Base-by-base conservation (phyloP, 2,888 invertebrate genomes). In the Drosophila recens region DNA sequence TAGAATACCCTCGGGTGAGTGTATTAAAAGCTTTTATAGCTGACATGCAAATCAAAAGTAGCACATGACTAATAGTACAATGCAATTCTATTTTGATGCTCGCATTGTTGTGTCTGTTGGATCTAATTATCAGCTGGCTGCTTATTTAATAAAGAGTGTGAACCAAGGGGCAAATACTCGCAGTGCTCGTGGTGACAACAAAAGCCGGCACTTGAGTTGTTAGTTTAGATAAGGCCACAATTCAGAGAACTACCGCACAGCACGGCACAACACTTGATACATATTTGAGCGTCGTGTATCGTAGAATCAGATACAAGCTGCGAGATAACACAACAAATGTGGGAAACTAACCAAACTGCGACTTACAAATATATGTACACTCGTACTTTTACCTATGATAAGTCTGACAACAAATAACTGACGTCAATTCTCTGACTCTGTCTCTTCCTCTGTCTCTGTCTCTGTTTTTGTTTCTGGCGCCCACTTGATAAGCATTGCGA, bases 81-180 rank as follows among this genome's bases (percentile, higher is more conserved):
- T 61, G 53, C 64, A 75, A 63, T 79, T 79, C 58, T 43, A 67
- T 67, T 73, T 54, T 48, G 20, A 42, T 72, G 36, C 23, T 45
- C 36, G n/a, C 38, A n/a, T 43, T 49, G 27, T 46, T 57, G 43
- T 38, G 27, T 42, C 56, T 51, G 38, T 23, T 30, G 30, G 56
- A 64, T 70, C 58, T 57, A 70, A 81, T 80, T 81, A 80, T 66
- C 82, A 67, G 51, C 38, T 23, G 38, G 49, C 33, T 75, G 68
- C 65, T 81, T 81, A 78, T 81, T 81, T 46, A 69, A 68, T 65
- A 71, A 67, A 74, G 71, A 74, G 81, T 81, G 78, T 81, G 61
- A 79, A 81, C 58, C 64, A 80, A 17, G 46, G 46, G 38, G 71
- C 67, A 80, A 80, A 75, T 53, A 77, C 36, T 38, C 45, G 45